Evolutionary conservation across 2,888 invertebrate species (phyloP).

Genomic region (Torymus auratus): DNA sequence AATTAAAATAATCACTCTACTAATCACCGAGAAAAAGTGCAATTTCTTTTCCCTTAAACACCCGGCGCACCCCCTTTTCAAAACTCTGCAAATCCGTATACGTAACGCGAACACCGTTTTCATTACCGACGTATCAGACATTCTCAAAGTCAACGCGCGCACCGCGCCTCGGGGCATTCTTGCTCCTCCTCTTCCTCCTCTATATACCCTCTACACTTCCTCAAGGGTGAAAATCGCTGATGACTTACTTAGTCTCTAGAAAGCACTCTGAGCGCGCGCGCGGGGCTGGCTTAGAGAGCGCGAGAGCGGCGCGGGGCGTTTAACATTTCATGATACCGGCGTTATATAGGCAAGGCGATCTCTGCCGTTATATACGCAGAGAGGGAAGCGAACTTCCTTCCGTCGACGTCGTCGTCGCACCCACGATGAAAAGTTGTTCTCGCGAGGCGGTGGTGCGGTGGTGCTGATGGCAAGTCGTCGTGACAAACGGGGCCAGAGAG

Average conservation of each 20-base stretch:
- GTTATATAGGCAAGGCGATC: slow-evolving; percentile 38
- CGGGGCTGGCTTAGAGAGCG: background rate
- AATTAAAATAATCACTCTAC: no score
- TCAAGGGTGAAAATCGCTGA: slow-evolving; percentile 56
- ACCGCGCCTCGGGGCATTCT: background rate
- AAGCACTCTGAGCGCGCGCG: slow-evolving; percentile 46
- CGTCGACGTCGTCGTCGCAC: slow-evolving; percentile 7
- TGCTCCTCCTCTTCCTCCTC: no score
- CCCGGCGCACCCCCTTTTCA: no score
- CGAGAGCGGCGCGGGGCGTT: slow-evolving; percentile 21
- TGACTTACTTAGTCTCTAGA: slow-evolving; percentile 56
- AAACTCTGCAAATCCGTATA: background rate
- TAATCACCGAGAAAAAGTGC: no score
- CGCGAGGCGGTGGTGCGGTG: background rate
- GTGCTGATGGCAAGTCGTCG: slow-evolving; percentile 4
- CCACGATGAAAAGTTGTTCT: slow-evolving; percentile 4
- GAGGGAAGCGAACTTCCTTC: slow-evolving; percentile 44
- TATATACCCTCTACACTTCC: slow-evolving; percentile 6
- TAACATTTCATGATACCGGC: slow-evolving; percentile 55
- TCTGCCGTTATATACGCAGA: slow-evolving; percentile 2
- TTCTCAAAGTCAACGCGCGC: no score
- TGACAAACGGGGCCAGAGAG: slow-evolving; percentile 15
- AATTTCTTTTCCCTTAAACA: no score
- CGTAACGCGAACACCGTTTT: background rate
- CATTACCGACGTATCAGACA: background rate